Conservation (phyloP, 2,888 invertebrate genomes). For the Drosophila aldrichi region DNA sequence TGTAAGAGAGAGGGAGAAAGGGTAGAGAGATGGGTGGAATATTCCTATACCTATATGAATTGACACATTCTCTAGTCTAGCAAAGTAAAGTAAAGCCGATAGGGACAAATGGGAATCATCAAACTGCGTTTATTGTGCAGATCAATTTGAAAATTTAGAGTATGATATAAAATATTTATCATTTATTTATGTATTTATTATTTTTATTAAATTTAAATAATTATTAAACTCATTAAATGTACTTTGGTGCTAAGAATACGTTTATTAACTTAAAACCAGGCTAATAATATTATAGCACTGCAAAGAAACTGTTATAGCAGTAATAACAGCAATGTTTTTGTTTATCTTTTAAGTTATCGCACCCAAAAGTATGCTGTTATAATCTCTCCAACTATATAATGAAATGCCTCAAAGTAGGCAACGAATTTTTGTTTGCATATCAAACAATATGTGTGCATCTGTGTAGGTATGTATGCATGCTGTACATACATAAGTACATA, state of each 20-base stretch:
- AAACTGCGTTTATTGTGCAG: too few species aligned
- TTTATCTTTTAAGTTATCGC: background rate
- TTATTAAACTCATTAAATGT: too few species aligned
- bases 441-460: background rate
- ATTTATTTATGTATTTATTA: too few species aligned
- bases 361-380: conserved; percentile 44
- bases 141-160: too few species aligned
- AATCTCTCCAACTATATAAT: conserved; percentile 5
- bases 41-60: too few species aligned
- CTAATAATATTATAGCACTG: background rate
- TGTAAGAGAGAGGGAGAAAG: too few species aligned
- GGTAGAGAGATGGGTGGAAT: too few species aligned
- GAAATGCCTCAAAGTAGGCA: conserved; percentile 33
- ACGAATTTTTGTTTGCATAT: conserved; percentile 12
- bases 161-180: too few species aligned
- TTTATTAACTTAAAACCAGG: background rate
- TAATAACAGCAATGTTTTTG: background rate
- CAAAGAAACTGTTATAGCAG: background rate
- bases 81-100: too few species aligned
- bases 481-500: conserved; percentile 4
- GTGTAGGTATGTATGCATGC: background rate
- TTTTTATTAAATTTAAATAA: too few species aligned
- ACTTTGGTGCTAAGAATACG: background rate
- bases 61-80: too few species aligned
- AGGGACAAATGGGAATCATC: too few species aligned